Evolutionary conservation across 1,140 invertebrate genomes (phyloP), one percentile per base, ranked within the genome.

Genomic region (Rhopalosiphum padi): DNA sequence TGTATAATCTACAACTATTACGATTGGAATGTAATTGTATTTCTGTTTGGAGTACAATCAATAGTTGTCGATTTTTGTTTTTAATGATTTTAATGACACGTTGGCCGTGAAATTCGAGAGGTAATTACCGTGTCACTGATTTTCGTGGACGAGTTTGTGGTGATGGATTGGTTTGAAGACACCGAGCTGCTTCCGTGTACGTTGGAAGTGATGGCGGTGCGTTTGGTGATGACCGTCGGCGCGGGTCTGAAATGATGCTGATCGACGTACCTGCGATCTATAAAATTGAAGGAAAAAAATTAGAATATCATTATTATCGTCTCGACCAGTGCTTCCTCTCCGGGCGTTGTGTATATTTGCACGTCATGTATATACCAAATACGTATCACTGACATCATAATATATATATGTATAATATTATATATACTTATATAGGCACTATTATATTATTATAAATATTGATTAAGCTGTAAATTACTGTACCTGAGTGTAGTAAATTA

Each of bases 401-500:
- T 6, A 46, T 46, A 41, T 41, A 3, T 41, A 41, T 41, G 41
- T 41, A 41, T 41, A 41, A 41, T 41, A 41, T 41, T 41, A 41
- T 41, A 41, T 41, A 41, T 41, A 41, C 41, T 3, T 41, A 41
- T 41, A 48, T 83, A 30, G 35, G 21, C 8, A 82, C 18, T 60
- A 55, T 55, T 55, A 25, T 55, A 15, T 46, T 30, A 22, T 77
- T 21, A 35, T 82, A 18, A 82, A 77, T 82, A 82, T n/a, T 35
- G 35, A 82, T 68, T 68, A n/a, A 82, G 35, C n/a, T 37, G 37
- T 37, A 85, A 43, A 90, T 60, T 92, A 94, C 94, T 94, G 95
- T 96, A 97, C 97, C 97, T 95, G 98, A 98, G 96, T 98, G 97
- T 95, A 98, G 96, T 95, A 98, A 97, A 95, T 98, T 97, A 96